Base-by-base conservation (phyloP, 2,113 vertebrate species). In the Thamnaconus septentrionalis region DNA sequence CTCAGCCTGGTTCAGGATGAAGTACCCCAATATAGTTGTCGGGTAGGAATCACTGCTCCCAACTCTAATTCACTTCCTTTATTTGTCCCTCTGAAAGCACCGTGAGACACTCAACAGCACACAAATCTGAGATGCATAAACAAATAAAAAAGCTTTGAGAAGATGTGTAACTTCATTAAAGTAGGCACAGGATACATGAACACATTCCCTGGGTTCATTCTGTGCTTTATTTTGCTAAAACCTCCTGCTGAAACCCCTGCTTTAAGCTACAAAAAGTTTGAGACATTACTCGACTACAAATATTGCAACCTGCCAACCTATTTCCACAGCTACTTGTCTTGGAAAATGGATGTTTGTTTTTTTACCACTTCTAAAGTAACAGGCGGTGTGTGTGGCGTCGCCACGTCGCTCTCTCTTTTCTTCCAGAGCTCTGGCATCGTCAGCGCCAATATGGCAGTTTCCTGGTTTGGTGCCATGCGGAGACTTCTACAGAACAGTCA, bases 1-100 rank as follows among this genome's bases (percentile, higher is more conserved):
- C 40, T 89, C 97, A 3, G 96, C 96, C 53, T 99, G 97, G 97
- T 85, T 99, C 76, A 92, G 97, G 84, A 99, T 98, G 96, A 99
- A 99, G 71, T 99, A 97, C 73, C 96, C 96, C 51, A 92, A 94
- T 41, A 4, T 93, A 55, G 94, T 97, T 48, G 88, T 85, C 70
- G 96, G 97, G 97, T 98, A 85, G 95, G 92, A 56, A 31, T 31
- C 18, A 2, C 18, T 31, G 18, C 18, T 31, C 18, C 18, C 18
- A 31, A 31, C 18, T 31, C 18, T 31, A 31, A 31, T 31, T 31
- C 18, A 31, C 18, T 31, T 31, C 18, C 18, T 31, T 31, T 31
- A 31, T 31, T 31, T 31, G 18, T 31, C 18, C 18, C 18, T 31
- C 18, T 31, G 18, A 31, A 31, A 31, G 18, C 18, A 2, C 18